Conservation (phyloP, 2,797 vertebrate species). For the Periophthalmus magnuspinnatus region DNA sequence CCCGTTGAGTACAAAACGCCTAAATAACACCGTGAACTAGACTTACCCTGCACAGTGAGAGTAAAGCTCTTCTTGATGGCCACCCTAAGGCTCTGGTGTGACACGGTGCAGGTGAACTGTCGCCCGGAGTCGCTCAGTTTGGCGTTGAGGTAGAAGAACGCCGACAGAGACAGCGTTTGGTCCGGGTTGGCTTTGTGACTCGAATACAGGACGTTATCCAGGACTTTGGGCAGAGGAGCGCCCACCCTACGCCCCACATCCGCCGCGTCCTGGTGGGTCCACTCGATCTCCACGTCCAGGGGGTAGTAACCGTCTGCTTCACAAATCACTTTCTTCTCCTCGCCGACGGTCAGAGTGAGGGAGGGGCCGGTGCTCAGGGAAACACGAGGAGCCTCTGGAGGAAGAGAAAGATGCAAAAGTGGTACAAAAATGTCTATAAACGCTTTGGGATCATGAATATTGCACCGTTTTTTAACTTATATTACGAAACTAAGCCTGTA, state of each 20-base stretch:
- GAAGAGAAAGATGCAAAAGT: not conserved
- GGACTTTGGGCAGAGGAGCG: constrained; percentile 55
- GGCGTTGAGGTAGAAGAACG: constrained; percentile 76
- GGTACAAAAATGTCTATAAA: not conserved
- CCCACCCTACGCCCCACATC: constrained; percentile 45
- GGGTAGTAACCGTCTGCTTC: constrained; percentile 74
- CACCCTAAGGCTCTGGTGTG: constrained; percentile 68
- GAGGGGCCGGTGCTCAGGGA: constrained; percentile 57
- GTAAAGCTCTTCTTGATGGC: constrained; percentile 76
- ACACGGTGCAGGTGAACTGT: constrained; percentile 75
- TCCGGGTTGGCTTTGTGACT: constrained; percentile 74
- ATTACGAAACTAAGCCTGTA: too few relatives aligned
- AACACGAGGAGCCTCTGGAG: constrained; percentile 74
- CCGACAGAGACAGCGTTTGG: constrained; percentile 72
- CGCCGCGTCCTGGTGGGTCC: constrained; percentile 59
- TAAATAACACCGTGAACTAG: not conserved
- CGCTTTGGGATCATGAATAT: not conserved
- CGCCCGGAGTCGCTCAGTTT: constrained; percentile 50
- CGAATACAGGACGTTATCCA: constrained; percentile 71
- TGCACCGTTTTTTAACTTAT: not conserved
- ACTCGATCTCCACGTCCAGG: constrained; percentile 73
- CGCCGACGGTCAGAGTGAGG: constrained; percentile 60
- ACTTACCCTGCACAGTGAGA: constrained; percentile 65
- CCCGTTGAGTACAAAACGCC: not conserved
- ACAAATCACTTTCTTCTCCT: constrained; percentile 74